Base-by-base conservation (phyloP, 2,888 invertebrate genomes). In the Strigamia crassipes region DNA sequence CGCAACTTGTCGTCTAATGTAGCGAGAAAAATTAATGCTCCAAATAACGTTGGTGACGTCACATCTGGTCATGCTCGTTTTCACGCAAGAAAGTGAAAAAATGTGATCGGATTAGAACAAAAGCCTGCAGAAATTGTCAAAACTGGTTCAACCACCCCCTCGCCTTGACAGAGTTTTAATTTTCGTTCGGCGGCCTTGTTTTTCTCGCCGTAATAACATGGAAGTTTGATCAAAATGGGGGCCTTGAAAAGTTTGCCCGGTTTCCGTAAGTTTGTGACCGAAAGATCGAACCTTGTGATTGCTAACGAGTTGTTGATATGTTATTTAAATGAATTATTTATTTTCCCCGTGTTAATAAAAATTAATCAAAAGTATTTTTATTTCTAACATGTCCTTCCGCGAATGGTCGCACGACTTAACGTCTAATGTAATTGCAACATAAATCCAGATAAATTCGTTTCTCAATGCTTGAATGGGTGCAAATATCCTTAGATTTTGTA, bases 101-200 rank as follows among this genome's bases (percentile, higher is more conserved):
- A 66, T 66, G 4, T 12, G 12, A 66, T 66, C 61, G 61, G 61
- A 66, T 66, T 66, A 66, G 61, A 21, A 66, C 61, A 66, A 66
- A 66, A 66, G 61, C 61, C 61, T 66, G 61, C 23, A 66, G 61
- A 66, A 66, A 66, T 66, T 66, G 61, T 66, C 23, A 12, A 66
- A 66, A 66, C 61, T 66, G 61, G 61, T 66, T 66, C 61, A 66
- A 66, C 61, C 61, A 66, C 61, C 61, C 61, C 61, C 61, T 66
- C 61, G 61, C 61, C 61, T 66, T 66, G 61, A 66, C 61, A 66
- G 61, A 66, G 61, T 66, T 66, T 66, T 66, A 66, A 66, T 66
- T 66, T 46, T 66, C 18, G 61, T 66, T 21, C 23, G 12, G 23
- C 18, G 61, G 18, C 61, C 61, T 66, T 66, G 21, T 66, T 66